These are phyloP conservation scores for Platalea minor DNA, from an alignment of 2,797 vertebrate species.

Conservation along the genomic window DNA sequence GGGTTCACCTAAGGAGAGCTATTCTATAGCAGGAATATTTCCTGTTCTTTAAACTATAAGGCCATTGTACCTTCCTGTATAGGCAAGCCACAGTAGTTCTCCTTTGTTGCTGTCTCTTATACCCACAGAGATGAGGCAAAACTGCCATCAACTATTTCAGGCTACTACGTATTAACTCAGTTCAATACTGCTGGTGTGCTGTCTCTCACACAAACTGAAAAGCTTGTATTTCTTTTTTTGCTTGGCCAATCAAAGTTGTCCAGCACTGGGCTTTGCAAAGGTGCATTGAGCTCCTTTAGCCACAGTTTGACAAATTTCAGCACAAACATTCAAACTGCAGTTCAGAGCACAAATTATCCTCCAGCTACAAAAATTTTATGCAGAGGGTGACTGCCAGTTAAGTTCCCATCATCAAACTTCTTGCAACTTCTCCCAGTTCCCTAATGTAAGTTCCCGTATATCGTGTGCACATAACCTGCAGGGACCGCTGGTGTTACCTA, in stretches of 20 bases:
- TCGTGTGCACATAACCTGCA: background rate
- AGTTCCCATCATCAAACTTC: background rate
- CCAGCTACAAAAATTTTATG: background rate
- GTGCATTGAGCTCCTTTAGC: background rate
- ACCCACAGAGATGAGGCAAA: background rate
- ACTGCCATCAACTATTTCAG: background rate
- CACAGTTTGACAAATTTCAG: background rate
- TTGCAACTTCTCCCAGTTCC: background rate
- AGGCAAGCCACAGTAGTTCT: background rate
- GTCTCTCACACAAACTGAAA: background rate
- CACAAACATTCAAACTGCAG: background rate
- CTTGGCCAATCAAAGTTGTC: background rate
- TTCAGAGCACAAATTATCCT: background rate
- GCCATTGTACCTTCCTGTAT: background rate
- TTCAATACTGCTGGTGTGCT: background rate
- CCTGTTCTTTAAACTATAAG: background rate
- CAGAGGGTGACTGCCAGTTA: background rate
- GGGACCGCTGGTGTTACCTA: background rate
- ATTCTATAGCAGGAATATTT: background rate
- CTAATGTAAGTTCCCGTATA: rapidly evolving
- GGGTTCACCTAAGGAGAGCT: background rate
- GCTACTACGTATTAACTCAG: background rate
- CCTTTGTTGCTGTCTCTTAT: background rate
- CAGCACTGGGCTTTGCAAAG: background rate
- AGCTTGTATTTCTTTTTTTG: background rate